Conservation (phyloP, 2,888 invertebrate genomes). For the Oscheius sp. region DNA sequence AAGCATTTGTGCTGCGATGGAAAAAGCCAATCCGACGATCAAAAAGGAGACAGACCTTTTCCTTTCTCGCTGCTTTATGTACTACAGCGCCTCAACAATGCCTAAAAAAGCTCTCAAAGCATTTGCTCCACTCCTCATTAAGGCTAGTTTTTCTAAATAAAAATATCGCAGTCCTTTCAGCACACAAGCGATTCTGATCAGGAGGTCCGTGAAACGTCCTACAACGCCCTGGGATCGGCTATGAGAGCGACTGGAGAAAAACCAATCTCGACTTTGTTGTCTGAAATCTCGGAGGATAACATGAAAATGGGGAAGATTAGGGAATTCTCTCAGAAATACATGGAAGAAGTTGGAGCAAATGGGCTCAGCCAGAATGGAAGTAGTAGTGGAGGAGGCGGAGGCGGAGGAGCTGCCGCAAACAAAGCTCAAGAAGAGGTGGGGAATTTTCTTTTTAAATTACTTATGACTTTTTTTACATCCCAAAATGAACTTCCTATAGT, state of each 20-base stretch:
- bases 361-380: no score
- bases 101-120: conserved; percentile 73
- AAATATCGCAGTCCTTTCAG: conserved; percentile 23
- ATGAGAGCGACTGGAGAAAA: conserved; percentile 92
- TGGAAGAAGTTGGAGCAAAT: neutral
- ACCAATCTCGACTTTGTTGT: conserved; percentile 83
- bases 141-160: conserved; percentile 49
- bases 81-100: conserved; percentile 63
- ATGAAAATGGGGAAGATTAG: conserved; percentile 75
- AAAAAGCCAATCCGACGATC: conserved; percentile 72
- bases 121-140: conserved; percentile 65
- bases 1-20: conserved; percentile 80
- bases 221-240: conserved; percentile 83
- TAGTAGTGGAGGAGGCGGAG: no score
- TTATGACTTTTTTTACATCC: neutral
- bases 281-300: conserved; percentile 84
- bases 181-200: conserved; percentile 39
- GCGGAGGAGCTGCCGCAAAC: no score
- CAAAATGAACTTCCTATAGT: conserved; percentile 56
- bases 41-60: conserved; percentile 70
- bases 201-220: conserved; percentile 41
- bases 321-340: neutral
- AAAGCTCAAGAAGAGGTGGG: no score
- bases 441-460: neutral
- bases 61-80: conserved; percentile 39